These are phyloP conservation scores for Protomyctophum bolini DNA, from an alignment of 2,113 vertebrate genomes.

Conservation along the genomic window DNA sequence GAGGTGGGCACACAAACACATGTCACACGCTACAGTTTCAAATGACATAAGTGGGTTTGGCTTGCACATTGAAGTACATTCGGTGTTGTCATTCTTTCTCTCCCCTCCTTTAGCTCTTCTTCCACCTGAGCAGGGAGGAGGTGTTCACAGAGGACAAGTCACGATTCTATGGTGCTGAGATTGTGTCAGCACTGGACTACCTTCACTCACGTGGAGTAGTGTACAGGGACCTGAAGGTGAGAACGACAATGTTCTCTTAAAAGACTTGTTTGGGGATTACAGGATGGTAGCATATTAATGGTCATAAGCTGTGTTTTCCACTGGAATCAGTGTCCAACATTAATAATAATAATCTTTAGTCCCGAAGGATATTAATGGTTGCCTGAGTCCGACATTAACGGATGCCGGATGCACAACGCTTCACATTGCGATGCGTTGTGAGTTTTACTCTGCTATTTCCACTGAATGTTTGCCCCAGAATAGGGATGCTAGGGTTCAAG, in stretches of 20 bases:
- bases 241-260: not conserved
- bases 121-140: slow-evolving; percentile 87
- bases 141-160: slow-evolving; percentile 90
- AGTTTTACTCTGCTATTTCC: too few relatives aligned
- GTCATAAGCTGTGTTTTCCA: too few relatives aligned
- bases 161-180: slow-evolving; percentile 88
- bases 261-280: too few relatives aligned
- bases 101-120: slow-evolving; percentile 81
- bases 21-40: not conserved
- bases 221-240: slow-evolving; percentile 91
- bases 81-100: not conserved
- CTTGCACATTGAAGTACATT: not conserved
- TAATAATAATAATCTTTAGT: too few relatives aligned
- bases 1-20: slow-evolving; percentile 78
- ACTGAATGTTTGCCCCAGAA: too few relatives aligned
- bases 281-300: too few relatives aligned
- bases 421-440: too few relatives aligned
- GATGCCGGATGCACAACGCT: too few relatives aligned
- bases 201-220: slow-evolving; percentile 88
- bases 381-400: too few relatives aligned
- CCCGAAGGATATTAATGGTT: too few relatives aligned
- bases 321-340: too few relatives aligned
- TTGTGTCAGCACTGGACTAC: slow-evolving; percentile 89
- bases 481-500: too few relatives aligned
- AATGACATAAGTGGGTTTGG: not conserved